phyloP scores from a whole-genome alignment of 2,113 vertebrate genomes.

The Corvus cornix region DNA sequence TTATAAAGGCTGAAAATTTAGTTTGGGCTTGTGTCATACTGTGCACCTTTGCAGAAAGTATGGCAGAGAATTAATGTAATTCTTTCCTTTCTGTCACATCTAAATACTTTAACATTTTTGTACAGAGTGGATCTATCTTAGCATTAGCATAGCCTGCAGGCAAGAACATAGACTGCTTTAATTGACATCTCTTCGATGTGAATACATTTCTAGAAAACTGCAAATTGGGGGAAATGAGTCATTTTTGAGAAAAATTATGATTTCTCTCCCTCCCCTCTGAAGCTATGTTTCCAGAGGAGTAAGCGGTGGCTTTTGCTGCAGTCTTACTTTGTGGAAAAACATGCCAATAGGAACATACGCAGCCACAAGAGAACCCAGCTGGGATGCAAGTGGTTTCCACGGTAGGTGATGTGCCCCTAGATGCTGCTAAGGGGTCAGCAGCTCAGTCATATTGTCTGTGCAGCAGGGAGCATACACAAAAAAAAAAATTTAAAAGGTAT shows the following conservation, averaged over 20 bases:
- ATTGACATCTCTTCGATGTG: neutral
- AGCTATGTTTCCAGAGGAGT: neutral
- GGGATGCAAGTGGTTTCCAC: neutral
- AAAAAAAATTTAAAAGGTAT: neutral
- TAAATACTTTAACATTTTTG: neutral
- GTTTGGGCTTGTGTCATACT: neutral
- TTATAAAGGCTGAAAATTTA: neutral
- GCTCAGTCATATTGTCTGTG: neutral
- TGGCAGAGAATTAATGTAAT: neutral
- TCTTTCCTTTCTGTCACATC: neutral
- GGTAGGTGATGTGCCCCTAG: fast-evolving
- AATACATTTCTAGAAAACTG: neutral
- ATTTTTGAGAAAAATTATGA: neutral
- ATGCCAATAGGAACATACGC: neutral
- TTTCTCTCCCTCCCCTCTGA: neutral
- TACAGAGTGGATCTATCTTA: neutral
- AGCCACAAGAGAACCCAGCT: neutral
- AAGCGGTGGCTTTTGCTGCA: neutral
- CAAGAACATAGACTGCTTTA: neutral
- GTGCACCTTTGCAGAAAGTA: neutral
- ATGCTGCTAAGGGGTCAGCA: neutral
- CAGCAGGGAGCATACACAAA: neutral
- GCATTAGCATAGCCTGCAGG: neutral
- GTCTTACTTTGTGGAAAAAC: neutral
- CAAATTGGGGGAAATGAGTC: neutral